These are phyloP conservation scores for Coregonus suidteri DNA, from an alignment of 2,797 vertebrate species.

Conservation along the genomic window DNA sequence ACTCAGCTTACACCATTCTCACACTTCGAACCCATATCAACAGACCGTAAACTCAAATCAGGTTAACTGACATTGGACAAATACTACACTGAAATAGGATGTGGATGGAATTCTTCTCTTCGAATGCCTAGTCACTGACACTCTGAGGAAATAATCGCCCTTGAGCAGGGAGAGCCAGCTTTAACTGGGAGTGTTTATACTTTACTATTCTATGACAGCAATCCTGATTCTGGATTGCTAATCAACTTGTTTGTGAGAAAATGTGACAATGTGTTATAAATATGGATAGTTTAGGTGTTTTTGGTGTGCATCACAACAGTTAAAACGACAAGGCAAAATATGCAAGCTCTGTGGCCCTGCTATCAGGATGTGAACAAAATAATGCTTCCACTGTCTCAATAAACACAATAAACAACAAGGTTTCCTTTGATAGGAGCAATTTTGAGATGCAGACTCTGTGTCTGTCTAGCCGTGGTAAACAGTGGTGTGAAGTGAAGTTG, in stretches of 20 bases:
- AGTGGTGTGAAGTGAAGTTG: neutral
- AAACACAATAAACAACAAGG: neutral
- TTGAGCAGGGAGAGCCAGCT: neutral
- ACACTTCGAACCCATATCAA: slow-evolving; percentile 1
- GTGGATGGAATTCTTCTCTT: neutral
- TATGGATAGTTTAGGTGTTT: neutral
- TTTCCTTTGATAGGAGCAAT: neutral
- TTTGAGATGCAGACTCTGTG: neutral
- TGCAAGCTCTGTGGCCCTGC: too few relatives aligned
- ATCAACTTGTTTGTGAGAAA: neutral
- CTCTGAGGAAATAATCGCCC: neutral
- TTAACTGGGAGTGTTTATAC: neutral
- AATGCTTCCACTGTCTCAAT: neutral
- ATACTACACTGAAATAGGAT: slow-evolving; percentile 10
- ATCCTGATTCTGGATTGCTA: neutral
- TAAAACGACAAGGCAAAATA: too few relatives aligned
- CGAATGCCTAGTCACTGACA: neutral
- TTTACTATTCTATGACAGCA: neutral
- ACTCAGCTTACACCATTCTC: neutral
- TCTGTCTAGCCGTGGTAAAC: neutral
- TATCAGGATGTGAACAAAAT: too few relatives aligned
- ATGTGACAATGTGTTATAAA: neutral
- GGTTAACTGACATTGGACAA: neutral
- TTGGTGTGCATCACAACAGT: neutral
- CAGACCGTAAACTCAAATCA: neutral